These are phyloP conservation scores for Thumatha senex DNA, from an alignment of 2,888 invertebrate genomes.

Conservation along the genomic window DNA sequence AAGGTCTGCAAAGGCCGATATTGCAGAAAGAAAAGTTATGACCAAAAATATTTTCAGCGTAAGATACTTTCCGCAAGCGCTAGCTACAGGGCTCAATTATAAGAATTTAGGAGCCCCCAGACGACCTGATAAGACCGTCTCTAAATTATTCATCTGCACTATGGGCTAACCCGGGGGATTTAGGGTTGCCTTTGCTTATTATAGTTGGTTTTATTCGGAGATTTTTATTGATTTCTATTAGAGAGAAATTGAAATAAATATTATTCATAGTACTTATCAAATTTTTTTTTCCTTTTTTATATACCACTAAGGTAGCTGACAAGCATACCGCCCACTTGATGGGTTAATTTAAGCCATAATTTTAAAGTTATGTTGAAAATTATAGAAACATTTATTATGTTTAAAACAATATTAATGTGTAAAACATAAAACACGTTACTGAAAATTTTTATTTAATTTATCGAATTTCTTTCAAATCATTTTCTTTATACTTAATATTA, in stretches of 20 bases:
- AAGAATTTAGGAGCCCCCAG: slow-evolving; percentile 59
- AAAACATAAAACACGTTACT: too few relatives aligned
- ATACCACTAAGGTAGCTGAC: too few relatives aligned
- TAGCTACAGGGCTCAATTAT: slow-evolving; percentile 54
- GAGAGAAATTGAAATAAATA: background rate
- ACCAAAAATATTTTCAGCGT: background rate
- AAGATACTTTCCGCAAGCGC: slow-evolving; percentile 9
- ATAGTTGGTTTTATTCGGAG: slow-evolving; percentile 1
- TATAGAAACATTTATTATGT: too few relatives aligned
- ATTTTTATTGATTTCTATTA: background rate
- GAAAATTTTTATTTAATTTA: too few relatives aligned
- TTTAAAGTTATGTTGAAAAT: too few relatives aligned
- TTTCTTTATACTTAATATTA: too few relatives aligned
- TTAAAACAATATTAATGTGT: too few relatives aligned
- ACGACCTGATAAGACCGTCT: slow-evolving; percentile 42
- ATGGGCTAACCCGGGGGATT: slow-evolving; percentile 18
- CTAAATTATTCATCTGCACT: slow-evolving; percentile 52
- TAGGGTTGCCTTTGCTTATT: slow-evolving; percentile 22
- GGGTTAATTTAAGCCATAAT: too few relatives aligned
- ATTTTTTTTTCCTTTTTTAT: too few relatives aligned
- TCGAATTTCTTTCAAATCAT: too few relatives aligned
- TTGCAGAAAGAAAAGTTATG: background rate
- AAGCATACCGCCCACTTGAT: too few relatives aligned
- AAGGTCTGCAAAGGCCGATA: background rate
- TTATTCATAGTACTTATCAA: background rate